phyloP scores from a whole-genome alignment of 2,113 vertebrate genomes.

The Oreochromis tanganicae region DNA sequence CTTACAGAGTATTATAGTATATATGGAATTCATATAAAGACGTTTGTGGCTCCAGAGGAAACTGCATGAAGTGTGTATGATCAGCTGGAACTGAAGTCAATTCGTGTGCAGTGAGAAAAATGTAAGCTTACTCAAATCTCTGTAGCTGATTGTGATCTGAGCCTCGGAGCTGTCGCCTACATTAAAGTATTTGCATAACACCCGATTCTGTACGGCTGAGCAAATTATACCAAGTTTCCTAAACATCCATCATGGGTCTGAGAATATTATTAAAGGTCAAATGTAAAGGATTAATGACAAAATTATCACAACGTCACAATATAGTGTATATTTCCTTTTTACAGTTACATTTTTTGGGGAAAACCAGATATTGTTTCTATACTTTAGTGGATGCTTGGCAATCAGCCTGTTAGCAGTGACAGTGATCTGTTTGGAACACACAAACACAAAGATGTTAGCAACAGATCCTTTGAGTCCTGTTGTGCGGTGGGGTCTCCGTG shows the following conservation, averaged over 20 bases:
- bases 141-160: background rate
- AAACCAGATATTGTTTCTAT: background rate
- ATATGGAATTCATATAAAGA: background rate
- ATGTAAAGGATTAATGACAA: background rate
- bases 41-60: background rate
- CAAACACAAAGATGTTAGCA: background rate
- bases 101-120: background rate
- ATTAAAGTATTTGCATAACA: background rate
- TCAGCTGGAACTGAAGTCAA: background rate
- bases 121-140: background rate
- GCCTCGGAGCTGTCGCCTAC: background rate
- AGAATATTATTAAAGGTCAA: background rate
- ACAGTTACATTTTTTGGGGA: background rate
- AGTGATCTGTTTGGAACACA: background rate
- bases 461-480: background rate
- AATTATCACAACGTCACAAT: background rate
- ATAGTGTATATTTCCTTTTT: background rate
- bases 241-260: background rate
- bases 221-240: background rate
- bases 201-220: fast-evolving
- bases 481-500: background rate
- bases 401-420: background rate
- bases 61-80: background rate
- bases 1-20: background rate
- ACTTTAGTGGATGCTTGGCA: background rate